phyloP scores from a whole-genome alignment of 1,140 invertebrate genomes.

The Zaprionus davidi region DNA sequence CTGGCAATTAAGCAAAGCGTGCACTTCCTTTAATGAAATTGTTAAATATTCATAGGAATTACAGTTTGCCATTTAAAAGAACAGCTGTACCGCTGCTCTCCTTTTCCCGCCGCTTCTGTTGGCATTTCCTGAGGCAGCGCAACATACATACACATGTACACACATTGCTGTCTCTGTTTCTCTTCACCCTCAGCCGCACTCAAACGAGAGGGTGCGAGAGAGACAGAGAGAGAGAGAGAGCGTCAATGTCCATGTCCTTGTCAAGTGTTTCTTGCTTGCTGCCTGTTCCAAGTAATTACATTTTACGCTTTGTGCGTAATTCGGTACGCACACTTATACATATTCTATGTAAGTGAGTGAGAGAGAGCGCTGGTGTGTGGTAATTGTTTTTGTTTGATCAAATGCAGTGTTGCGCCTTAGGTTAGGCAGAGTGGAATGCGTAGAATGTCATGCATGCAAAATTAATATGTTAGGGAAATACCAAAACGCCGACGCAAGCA shows the following conservation, averaged over 20 bases:
- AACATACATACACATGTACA: background rate
- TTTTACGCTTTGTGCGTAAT: slow-evolving; percentile 41
- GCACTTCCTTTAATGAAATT: slow-evolving; percentile 44
- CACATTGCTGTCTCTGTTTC: background rate
- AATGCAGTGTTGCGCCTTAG: slow-evolving; percentile 49
- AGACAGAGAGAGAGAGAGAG: background rate
- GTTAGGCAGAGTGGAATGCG: slow-evolving; percentile 22
- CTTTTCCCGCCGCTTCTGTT: background rate
- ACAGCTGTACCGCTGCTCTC: slow-evolving; percentile 17
- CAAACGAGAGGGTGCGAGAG: slow-evolving; percentile 8
- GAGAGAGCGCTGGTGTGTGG: background rate
- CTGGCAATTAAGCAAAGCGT: slow-evolving; percentile 45
- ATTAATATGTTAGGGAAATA: slow-evolving; percentile 62
- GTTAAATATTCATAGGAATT: slow-evolving; percentile 41
- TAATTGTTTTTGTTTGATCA: slow-evolving; percentile 22
- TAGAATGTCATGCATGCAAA: slow-evolving; percentile 47
- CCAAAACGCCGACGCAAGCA: slow-evolving; percentile 73
- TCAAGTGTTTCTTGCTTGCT: slow-evolving; percentile 50
- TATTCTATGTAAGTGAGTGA: slow-evolving; percentile 15
- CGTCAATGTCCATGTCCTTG: slow-evolving; percentile 51
- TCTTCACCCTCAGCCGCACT: slow-evolving; percentile 20
- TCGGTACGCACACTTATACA: slow-evolving; percentile 29
- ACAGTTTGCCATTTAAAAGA: slow-evolving; percentile 11
- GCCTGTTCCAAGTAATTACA: slow-evolving; percentile 53
- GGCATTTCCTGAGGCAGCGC: background rate